Conservation (phyloP, 2,888 invertebrate genomes). For the Anagyrus pseudococci region DNA sequence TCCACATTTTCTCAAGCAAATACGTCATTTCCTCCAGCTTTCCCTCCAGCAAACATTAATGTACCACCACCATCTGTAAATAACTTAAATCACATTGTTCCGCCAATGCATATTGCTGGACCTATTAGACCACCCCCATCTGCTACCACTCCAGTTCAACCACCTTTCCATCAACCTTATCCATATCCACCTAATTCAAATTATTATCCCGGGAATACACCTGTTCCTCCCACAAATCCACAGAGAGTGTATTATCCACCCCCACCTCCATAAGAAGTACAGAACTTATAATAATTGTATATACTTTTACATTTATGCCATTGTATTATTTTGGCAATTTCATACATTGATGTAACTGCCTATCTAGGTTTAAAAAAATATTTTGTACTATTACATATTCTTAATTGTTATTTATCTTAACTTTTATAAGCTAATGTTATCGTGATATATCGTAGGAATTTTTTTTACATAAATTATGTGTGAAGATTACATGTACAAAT, state of each 20-base stretch:
- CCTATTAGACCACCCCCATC: slow-evolving; percentile 45
- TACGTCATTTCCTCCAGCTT: slow-evolving; percentile 54
- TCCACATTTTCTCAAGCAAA: slow-evolving; percentile 49
- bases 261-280: slow-evolving; percentile 53
- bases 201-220: slow-evolving; percentile 52
- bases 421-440: background rate
- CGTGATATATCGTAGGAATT: background rate
- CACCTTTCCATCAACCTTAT: slow-evolving; percentile 50
- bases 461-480: background rate
- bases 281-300: slow-evolving; percentile 6
- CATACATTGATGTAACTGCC: no score
- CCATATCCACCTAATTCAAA: slow-evolving; percentile 54
- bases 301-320: no score
- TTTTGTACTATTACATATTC: no score
- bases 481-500: slow-evolving; percentile 52
- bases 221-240: slow-evolving; percentile 47
- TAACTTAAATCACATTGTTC: slow-evolving; percentile 55
- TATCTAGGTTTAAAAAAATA: no score
- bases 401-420: no score
- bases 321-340: no score
- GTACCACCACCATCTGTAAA: slow-evolving; percentile 58
- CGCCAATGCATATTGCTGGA: slow-evolving; percentile 30
- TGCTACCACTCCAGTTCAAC: slow-evolving; percentile 44
- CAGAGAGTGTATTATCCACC: slow-evolving; percentile 55
- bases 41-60: slow-evolving; percentile 56